These are phyloP conservation scores for Echinometra lucunter DNA, from an alignment of 53 echinoderm and acorn worm genomes.

Conservation along the genomic window DNA sequence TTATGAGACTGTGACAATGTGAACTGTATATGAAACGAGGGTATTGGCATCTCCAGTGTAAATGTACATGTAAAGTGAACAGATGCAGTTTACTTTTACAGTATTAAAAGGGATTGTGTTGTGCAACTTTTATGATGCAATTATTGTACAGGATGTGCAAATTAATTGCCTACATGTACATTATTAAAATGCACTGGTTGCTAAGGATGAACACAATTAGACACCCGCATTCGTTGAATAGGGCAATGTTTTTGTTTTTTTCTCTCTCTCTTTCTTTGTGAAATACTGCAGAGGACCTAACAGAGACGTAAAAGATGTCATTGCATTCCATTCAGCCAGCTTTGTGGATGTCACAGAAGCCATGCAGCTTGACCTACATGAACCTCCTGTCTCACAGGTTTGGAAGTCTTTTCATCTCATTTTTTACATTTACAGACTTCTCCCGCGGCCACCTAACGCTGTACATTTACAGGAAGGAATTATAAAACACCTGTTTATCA, in stretches of 20 bases:
- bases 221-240: background rate
- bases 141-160: background rate
- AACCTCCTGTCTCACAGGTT: conserved; percentile 99
- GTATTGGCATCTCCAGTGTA: too few relatives aligned
- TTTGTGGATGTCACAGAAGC: conserved; percentile 88
- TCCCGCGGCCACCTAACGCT: too few relatives aligned
- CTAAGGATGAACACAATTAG: background rate
- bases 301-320: conserved; percentile 95
- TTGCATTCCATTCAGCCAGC: conserved; percentile 90
- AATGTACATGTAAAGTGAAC: background rate
- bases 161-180: background rate
- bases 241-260: background rate
- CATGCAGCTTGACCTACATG: conserved; percentile 96
- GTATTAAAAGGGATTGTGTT: background rate
- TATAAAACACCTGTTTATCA: too few relatives aligned
- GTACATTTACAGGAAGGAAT: too few relatives aligned
- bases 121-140: background rate
- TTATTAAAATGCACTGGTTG: background rate
- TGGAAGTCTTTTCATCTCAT: too few relatives aligned
- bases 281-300: conserved; percentile 66
- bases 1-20: too few relatives aligned
- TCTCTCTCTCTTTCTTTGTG: background rate
- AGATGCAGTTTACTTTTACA: background rate
- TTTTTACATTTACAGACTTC: too few relatives aligned
- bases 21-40: too few relatives aligned